phyloP scores from a whole-genome alignment of 2,113 vertebrate genomes.

The Pachyramphus minor region DNA sequence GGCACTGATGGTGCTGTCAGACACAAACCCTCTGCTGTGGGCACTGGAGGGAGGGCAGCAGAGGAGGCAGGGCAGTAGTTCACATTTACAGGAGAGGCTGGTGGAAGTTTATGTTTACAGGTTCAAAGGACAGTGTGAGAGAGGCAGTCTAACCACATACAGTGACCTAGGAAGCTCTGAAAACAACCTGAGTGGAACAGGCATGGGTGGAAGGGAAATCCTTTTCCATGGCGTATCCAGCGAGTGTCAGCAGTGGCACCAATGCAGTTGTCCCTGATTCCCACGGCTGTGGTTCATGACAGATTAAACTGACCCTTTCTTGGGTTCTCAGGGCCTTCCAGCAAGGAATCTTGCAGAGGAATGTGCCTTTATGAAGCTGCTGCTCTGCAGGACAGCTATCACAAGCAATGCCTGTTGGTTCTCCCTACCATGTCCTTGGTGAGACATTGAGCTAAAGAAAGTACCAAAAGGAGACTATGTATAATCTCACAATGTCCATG shows the following conservation, averaged over 20 bases:
- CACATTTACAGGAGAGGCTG: background rate
- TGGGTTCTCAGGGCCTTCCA: background rate
- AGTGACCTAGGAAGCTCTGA: background rate
- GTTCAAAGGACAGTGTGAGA: background rate
- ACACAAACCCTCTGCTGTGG: background rate
- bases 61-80: background rate
- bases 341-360: background rate
- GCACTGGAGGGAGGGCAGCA: background rate
- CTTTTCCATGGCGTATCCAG: background rate
- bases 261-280: background rate
- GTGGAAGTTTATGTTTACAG: background rate
- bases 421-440: background rate
- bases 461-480: background rate
- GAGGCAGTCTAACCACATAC: background rate
- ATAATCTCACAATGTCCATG: background rate
- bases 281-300: background rate
- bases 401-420: background rate
- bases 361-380: background rate
- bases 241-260: background rate
- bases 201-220: background rate
- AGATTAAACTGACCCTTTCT: background rate
- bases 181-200: background rate
- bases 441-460: background rate
- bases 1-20: background rate
- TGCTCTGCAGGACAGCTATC: background rate